Percentiles rank a stretch among this genome's conserved stretches.
Conservation (phyloP, 2,797 vertebrate genomes). For the Lagocephalus sceleratus region DNA sequence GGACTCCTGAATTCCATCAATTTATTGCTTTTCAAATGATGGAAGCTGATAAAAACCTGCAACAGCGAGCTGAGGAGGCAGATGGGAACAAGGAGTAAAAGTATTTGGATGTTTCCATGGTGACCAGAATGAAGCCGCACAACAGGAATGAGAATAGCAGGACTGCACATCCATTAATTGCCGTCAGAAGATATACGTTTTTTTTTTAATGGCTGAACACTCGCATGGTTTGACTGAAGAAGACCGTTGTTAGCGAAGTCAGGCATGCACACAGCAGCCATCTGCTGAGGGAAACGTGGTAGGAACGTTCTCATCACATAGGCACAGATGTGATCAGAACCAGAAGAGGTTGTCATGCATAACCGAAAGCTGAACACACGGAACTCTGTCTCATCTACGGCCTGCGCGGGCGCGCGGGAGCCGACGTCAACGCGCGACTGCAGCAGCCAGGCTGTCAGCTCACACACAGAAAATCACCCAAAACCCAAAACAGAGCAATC, state of each 20-base stretch:
- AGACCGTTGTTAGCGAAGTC: constrained; percentile 7
- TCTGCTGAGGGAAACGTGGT: constrained; percentile 9
- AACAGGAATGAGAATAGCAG: constrained; percentile 15
- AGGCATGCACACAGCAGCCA: constrained; percentile 41
- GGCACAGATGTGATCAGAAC: constrained; percentile 34
- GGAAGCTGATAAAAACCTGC: constrained; percentile 53
- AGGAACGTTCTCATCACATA: constrained; percentile 32
- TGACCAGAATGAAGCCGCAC: constrained; percentile 27
- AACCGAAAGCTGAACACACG: constrained; percentile 42
- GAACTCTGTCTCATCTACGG: constrained; percentile 30
- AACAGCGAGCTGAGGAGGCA: constrained; percentile 42
- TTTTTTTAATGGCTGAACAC: too few relatives aligned
- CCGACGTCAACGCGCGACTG: constrained; percentile 11
- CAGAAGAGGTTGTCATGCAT: constrained; percentile 44
- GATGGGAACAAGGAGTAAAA: constrained; percentile 31
- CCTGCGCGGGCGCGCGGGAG: constrained; percentile 15
- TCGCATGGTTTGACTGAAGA: neutral
- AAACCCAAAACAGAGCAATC: constrained; percentile 22
- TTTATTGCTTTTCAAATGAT: constrained; percentile 48
- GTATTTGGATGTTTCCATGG: constrained; percentile 45
- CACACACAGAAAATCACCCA: constrained; percentile 21
- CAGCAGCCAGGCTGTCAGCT: constrained; percentile 23
- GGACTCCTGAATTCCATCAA: constrained; percentile 56
- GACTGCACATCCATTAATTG: too few relatives aligned
- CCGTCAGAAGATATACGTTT: too few relatives aligned